Evolutionary conservation across 2,113 vertebrate species (phyloP).

Genomic region (Gavialis gangeticus): DNA sequence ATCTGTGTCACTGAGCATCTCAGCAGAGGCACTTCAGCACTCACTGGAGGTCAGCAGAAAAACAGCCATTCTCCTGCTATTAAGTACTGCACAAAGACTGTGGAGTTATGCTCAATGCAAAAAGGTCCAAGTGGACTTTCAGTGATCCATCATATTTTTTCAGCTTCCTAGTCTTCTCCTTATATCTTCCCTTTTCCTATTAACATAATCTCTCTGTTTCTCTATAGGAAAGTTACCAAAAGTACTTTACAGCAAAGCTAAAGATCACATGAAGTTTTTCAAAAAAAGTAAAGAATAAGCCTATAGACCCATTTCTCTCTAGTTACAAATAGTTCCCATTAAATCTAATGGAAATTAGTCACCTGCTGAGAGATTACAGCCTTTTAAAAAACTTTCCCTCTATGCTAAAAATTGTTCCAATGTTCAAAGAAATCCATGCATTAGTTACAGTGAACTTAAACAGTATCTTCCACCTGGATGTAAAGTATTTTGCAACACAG

Average conservation of each 20-base stretch:
- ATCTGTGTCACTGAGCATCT: not conserved
- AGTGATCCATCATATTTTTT: not conserved
- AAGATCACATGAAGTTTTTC: not conserved
- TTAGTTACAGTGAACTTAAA: too few relatives aligned
- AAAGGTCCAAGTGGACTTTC: not conserved
- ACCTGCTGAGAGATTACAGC: too few relatives aligned
- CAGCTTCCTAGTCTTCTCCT: not conserved
- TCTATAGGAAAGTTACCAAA: not conserved
- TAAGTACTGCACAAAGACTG: not conserved
- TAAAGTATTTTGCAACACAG: too few relatives aligned
- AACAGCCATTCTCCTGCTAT: too few relatives aligned
- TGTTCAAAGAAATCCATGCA: too few relatives aligned
- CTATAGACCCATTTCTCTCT: not conserved
- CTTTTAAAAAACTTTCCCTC: too few relatives aligned
- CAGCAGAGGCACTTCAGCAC: not conserved
- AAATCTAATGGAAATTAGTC: too few relatives aligned
- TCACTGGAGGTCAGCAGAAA: too few relatives aligned
- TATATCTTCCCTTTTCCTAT: not conserved
- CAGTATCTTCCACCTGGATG: too few relatives aligned
- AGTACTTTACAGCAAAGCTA: not conserved
- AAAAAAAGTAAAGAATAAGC: not conserved
- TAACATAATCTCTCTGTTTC: not conserved
- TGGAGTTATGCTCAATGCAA: not conserved
- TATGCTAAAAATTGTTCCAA: too few relatives aligned
- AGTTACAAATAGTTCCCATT: not conserved